These are phyloP conservation scores for Anoplolepis gracilipes DNA, from an alignment of 1,140 invertebrate species.

Conservation along the genomic window DNA sequence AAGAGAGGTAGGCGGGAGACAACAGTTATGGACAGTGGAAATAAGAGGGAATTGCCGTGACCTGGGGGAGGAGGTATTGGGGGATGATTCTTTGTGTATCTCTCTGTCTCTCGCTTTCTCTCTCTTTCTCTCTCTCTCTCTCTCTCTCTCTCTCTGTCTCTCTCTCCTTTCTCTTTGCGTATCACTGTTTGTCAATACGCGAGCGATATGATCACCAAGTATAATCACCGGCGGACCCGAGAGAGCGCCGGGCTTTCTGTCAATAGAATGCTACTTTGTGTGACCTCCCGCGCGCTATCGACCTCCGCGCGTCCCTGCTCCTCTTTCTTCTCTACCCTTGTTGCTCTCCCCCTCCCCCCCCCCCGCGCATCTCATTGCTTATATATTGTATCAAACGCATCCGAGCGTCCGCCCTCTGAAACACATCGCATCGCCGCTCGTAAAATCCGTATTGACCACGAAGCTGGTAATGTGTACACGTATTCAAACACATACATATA, in stretches of 20 bases:
- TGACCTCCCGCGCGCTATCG: constrained; percentile 61
- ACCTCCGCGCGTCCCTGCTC: constrained; percentile 29
- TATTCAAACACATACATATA: background rate
- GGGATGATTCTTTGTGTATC: constrained; percentile 71
- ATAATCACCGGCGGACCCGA: constrained; percentile 80
- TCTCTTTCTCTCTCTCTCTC: background rate
- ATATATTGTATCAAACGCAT: constrained; percentile 77
- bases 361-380: constrained; percentile 51
- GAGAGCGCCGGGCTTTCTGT: constrained; percentile 76
- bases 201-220: constrained; percentile 83
- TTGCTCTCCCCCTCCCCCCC: too few species aligned
- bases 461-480: constrained; percentile 40
- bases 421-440: constrained; percentile 66
- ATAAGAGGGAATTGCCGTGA: constrained; percentile 62
- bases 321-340: constrained; percentile 22
- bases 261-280: constrained; percentile 82
- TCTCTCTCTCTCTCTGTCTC: background rate
- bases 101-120: background rate
- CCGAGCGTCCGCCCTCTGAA: constrained; percentile 65
- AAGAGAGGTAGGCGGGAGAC: constrained; percentile 24
- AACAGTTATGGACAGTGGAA: constrained; percentile 60
- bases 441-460: constrained; percentile 73
- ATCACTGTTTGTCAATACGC: constrained; percentile 83
- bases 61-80: constrained; percentile 25
- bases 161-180: constrained; percentile 58